Percentiles rank a stretch among this genome's conserved stretches.
Conservation (phyloP, 2,113 vertebrate species). For the Tretioscincus oriximinensis region DNA sequence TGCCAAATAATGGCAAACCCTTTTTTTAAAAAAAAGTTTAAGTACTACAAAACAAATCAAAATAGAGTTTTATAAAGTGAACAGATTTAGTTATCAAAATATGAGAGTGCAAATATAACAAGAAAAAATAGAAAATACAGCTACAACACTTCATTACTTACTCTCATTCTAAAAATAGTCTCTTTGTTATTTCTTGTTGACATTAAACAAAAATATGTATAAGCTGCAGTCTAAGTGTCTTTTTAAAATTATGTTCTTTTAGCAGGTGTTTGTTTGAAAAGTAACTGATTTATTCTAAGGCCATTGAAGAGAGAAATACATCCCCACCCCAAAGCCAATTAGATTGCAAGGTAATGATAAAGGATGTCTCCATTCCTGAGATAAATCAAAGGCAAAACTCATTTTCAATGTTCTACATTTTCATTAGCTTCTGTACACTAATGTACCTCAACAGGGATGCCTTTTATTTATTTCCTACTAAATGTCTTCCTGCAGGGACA, state of each 20-base stretch:
- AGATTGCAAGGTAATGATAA: constrained; percentile 19
- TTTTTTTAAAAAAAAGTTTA: too few relatives aligned
- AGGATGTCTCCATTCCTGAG: constrained; percentile 13
- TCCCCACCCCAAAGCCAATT: neutral
- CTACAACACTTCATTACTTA: neutral
- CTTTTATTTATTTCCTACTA: constrained; percentile 37
- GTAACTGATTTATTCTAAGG: constrained; percentile 20
- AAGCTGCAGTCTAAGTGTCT: neutral
- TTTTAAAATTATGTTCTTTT: constrained; percentile 19
- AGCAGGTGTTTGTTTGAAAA: constrained; percentile 17
- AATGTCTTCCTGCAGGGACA: constrained; percentile 23
- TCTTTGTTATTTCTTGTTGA: constrained; percentile 16
- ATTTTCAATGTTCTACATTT: constrained; percentile 36
- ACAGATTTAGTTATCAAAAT: neutral
- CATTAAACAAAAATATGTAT: neutral
- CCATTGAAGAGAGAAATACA: constrained; percentile 30
- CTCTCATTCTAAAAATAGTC: neutral
- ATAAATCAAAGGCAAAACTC: constrained; percentile 36
- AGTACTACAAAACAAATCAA: too few relatives aligned
- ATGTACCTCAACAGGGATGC: neutral
- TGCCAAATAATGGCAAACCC: too few relatives aligned
- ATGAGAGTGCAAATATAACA: constrained; percentile 18
- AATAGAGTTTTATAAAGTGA: neutral
- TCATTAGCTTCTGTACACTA: constrained; percentile 52
- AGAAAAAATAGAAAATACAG: constrained; percentile 16